phyloP scores from a whole-genome alignment of 2,888 invertebrate genomes.

The Cylloceria caligata region DNA sequence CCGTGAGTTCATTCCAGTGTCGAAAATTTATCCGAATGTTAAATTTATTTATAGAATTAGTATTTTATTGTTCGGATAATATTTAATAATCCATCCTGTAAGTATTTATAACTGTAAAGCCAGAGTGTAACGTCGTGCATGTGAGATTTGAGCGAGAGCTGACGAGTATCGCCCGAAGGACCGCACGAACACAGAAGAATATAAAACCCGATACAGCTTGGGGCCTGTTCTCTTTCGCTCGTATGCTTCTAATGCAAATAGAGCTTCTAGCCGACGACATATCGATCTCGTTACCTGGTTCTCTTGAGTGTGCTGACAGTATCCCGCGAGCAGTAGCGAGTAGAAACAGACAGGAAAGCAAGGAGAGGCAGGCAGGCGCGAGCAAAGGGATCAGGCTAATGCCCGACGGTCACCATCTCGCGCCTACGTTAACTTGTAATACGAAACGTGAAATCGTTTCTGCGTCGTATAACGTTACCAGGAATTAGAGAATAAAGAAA shows the following conservation, averaged over 20 bases:
- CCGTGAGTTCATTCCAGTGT: no score
- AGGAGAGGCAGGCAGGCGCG: slow-evolving; percentile 16
- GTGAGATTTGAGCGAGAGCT: slow-evolving; percentile 46
- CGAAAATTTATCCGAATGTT: no score
- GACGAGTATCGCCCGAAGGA: slow-evolving; percentile 52
- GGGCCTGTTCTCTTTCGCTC: slow-evolving; percentile 49
- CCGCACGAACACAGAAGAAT: slow-evolving; percentile 36
- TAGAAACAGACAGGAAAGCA: slow-evolving; percentile 33
- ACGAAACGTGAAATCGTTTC: slow-evolving; percentile 82
- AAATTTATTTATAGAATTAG: no score
- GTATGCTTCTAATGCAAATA: slow-evolving; percentile 42
- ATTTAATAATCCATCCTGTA: no score
- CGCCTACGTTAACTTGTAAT: slow-evolving; percentile 76
- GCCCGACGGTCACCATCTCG: slow-evolving; percentile 56
- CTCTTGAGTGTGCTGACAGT: slow-evolving; percentile 23
- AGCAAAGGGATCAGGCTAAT: slow-evolving; percentile 57
- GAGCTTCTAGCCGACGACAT: slow-evolving; percentile 46
- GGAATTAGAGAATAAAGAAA: slow-evolving; percentile 74
- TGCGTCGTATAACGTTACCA: slow-evolving; percentile 78
- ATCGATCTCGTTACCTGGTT: slow-evolving; percentile 61
- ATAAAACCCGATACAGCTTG: slow-evolving; percentile 57
- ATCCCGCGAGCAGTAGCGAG: slow-evolving; percentile 48
- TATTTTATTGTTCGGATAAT: no score
- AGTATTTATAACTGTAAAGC: slow-evolving; percentile 2
- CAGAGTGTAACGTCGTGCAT: background rate